These are phyloP conservation scores for Bimastos eiseni DNA, from an alignment of 2,888 invertebrate genomes.

Conservation along the genomic window DNA sequence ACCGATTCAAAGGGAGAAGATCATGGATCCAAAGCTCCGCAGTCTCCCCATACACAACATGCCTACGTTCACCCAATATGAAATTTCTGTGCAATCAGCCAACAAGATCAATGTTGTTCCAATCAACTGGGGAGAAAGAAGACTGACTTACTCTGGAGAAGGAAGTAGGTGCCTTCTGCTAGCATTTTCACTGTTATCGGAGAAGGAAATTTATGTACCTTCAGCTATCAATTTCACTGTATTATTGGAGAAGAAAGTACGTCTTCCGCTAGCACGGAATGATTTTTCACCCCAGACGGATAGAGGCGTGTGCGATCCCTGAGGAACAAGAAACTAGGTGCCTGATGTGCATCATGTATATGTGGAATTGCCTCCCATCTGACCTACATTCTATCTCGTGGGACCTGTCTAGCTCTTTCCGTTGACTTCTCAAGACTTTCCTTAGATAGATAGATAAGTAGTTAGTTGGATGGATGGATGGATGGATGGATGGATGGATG, in stretches of 20 bases:
- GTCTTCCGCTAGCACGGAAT: neutral
- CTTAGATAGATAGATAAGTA: no score
- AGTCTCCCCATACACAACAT: constrained; percentile 75
- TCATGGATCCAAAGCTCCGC: constrained; percentile 78
- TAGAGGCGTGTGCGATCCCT: neutral
- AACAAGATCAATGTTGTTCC: constrained; percentile 85
- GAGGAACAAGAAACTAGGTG: neutral
- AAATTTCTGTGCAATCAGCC: constrained; percentile 85
- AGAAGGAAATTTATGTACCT: neutral
- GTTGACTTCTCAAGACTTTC: no score
- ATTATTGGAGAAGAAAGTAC: no score
- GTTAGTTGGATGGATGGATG: no score
- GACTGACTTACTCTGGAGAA: constrained; percentile 88
- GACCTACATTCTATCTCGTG: no score
- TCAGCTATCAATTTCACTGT: no score
- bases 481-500: no score
- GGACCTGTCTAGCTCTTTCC: no score
- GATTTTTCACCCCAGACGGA: neutral
- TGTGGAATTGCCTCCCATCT: no score
- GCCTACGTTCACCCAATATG: constrained; percentile 81
- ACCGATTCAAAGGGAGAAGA: constrained; percentile 48
- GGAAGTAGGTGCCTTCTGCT: constrained; percentile 49
- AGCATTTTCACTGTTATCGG: neutral
- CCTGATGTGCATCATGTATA: neutral
- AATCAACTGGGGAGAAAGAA: constrained; percentile 73